Percentiles rank a stretch among this genome's conserved stretches.
Evolutionary conservation across 2,113 vertebrate species (phyloP).

Genomic region (Peromyscus maniculatus): DNA sequence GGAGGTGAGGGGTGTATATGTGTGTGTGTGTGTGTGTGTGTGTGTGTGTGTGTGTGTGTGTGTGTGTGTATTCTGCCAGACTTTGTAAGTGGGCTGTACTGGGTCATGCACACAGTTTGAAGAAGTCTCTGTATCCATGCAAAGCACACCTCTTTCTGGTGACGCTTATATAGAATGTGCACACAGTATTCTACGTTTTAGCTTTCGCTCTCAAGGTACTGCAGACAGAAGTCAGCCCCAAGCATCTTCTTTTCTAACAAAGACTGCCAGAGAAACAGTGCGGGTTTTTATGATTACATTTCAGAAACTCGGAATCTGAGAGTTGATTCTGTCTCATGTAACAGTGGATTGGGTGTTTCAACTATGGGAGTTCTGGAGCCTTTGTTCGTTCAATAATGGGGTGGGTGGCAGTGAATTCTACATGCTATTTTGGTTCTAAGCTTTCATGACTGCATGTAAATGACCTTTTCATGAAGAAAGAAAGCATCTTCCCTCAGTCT

Average conservation of each 20-base stretch:
- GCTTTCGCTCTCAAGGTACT: neutral
- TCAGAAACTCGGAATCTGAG: neutral
- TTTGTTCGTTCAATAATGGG: neutral
- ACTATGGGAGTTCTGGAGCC: neutral
- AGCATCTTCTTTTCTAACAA: neutral
- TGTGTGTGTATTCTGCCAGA: neutral
- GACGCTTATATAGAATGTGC: rapidly evolving
- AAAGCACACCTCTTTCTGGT: neutral
- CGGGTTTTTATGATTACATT: neutral
- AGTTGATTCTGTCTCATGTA: neutral
- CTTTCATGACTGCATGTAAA: neutral
- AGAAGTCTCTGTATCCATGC: neutral
- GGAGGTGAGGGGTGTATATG: neutral
- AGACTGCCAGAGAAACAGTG: neutral
- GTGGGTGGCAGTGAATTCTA: neutral
- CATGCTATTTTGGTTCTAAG: neutral
- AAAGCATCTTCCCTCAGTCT: neutral
- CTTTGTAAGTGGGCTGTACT: neutral
- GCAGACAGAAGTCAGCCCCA: neutral
- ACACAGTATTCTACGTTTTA: no score
- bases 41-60: neutral
- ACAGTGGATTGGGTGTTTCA: neutral
- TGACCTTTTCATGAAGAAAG: neutral
- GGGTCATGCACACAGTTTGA: neutral
- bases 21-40: neutral